Percentiles rank a stretch among this genome's conserved stretches.
Conservation (phyloP, 2,113 vertebrate genomes). For the Embiotoca jacksoni region DNA sequence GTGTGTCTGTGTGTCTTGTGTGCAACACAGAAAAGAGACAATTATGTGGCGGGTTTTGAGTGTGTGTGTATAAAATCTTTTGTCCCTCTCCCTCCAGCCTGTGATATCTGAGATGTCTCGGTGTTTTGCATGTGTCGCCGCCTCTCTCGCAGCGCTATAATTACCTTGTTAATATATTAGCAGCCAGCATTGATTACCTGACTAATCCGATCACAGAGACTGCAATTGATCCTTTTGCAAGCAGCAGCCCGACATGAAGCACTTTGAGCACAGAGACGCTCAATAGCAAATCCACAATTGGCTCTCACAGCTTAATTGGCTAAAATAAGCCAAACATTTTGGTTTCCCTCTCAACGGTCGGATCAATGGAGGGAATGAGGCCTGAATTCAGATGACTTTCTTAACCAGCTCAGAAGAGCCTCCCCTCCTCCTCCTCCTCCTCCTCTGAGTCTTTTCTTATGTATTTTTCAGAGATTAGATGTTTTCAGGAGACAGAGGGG, state of each 20-base stretch:
- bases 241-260: conserved; percentile 88
- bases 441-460: not conserved
- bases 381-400: conserved; percentile 92
- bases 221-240: conserved; percentile 92
- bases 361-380: conserved; percentile 92
- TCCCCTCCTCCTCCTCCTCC: not conserved
- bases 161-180: conserved; percentile 99
- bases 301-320: conserved; percentile 94
- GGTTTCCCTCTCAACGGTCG: conserved; percentile 87
- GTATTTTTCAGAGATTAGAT: conserved; percentile 25
- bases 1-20: conserved; percentile 38
- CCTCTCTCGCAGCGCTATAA: conserved; percentile 81
- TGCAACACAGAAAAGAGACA: conserved; percentile 49
- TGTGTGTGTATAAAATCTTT: conserved; percentile 2
- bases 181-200: conserved; percentile 93
- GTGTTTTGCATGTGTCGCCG: conserved; percentile 51
- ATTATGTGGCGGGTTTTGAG: conserved; percentile 22
- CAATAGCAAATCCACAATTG: conserved; percentile 92
- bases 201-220: conserved; percentile 95
- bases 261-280: conserved; percentile 88
- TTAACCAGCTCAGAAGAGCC: conserved; percentile 77
- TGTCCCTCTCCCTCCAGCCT: conserved; percentile 33
- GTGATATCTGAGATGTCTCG: conserved; percentile 31
- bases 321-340: conserved; percentile 98
- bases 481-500: not conserved